These are phyloP conservation scores for Nasonovia ribisnigri DNA, from an alignment of 2,888 invertebrate genomes.

Conservation along the genomic window DNA sequence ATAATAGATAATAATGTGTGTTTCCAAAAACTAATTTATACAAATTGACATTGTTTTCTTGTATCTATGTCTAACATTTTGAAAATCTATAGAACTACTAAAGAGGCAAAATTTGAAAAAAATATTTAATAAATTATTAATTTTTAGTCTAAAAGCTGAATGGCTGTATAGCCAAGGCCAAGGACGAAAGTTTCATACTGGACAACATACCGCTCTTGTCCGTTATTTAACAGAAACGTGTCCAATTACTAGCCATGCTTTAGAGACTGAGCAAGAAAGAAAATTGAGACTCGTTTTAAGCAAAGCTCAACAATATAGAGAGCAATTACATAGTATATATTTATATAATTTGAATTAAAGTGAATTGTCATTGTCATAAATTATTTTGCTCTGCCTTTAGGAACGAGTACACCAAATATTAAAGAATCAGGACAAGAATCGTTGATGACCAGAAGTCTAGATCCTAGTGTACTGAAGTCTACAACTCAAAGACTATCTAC, in stretches of 20 bases:
- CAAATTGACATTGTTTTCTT: background rate
- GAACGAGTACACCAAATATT: slow-evolving; percentile 23
- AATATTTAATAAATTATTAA: background rate
- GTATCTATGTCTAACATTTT: background rate
- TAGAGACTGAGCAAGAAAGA: slow-evolving; percentile 88
- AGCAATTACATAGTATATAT: slow-evolving; percentile 74
- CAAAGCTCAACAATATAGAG: slow-evolving; percentile 92
- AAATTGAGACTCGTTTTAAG: slow-evolving; percentile 87
- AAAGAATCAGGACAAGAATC: slow-evolving; percentile 50
- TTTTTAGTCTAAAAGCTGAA: slow-evolving; percentile 86
- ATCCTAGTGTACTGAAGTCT: slow-evolving; percentile 72
- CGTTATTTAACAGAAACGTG: slow-evolving; percentile 88
- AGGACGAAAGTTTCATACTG: slow-evolving; percentile 87
- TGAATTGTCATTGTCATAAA: background rate
- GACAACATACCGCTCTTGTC: slow-evolving; percentile 85
- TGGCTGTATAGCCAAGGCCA: slow-evolving; percentile 96
- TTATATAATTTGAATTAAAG: background rate
- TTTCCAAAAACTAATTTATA: background rate
- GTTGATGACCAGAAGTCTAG: slow-evolving; percentile 76
- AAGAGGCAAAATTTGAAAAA: background rate
- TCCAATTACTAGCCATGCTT: slow-evolving; percentile 84
- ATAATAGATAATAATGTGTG: background rate
- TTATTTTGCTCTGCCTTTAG: background rate
- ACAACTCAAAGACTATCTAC: slow-evolving; percentile 54
- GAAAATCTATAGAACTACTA: background rate